These are phyloP conservation scores for Mola mola DNA, from an alignment of 2,113 vertebrate species.

Conservation along the genomic window DNA sequence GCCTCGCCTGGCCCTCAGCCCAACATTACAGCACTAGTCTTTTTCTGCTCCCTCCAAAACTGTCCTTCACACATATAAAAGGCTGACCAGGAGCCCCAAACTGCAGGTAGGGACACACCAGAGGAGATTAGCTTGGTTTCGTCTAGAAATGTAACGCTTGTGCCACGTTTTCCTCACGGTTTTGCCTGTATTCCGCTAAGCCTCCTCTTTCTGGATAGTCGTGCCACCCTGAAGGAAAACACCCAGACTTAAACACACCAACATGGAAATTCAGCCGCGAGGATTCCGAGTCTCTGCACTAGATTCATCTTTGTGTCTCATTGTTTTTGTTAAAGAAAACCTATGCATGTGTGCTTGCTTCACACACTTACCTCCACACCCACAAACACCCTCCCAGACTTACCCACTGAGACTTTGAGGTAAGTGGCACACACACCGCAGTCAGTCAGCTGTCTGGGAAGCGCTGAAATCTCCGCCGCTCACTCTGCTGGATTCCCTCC, in stretches of 20 bases:
- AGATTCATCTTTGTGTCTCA: slow-evolving; percentile 16
- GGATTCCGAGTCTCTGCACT: too few species aligned
- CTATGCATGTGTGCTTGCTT: slow-evolving; percentile 21
- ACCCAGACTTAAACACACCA: slow-evolving; percentile 18
- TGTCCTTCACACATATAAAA: slow-evolving; percentile 39
- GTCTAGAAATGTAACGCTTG: slow-evolving; percentile 31
- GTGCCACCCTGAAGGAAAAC: slow-evolving; percentile 35
- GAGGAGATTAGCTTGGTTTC: slow-evolving; percentile 30
- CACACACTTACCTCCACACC: slow-evolving; percentile 48
- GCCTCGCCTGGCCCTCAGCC: slow-evolving; percentile 76
- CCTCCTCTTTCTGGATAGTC: slow-evolving; percentile 34
- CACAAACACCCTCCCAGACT: slow-evolving; percentile 50
- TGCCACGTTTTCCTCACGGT: slow-evolving; percentile 26
- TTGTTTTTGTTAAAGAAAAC: slow-evolving; percentile 15
- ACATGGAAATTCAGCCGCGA: slow-evolving; percentile 5
- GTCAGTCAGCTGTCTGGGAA: slow-evolving; percentile 38
- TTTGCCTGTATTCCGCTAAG: slow-evolving; percentile 38
- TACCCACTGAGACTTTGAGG: slow-evolving; percentile 63
- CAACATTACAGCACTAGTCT: slow-evolving; percentile 67
- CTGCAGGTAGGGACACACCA: slow-evolving; percentile 38
- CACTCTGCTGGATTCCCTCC: slow-evolving; percentile 40
- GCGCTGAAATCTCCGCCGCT: slow-evolving; percentile 28
- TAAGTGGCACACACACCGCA: slow-evolving; percentile 22
- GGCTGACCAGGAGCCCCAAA: slow-evolving; percentile 28
- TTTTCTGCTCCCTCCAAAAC: slow-evolving; percentile 65